These are phyloP conservation scores for Lepilemur ruficaudatus DNA, from an alignment of 2,797 vertebrate genomes.

Conservation along the genomic window DNA sequence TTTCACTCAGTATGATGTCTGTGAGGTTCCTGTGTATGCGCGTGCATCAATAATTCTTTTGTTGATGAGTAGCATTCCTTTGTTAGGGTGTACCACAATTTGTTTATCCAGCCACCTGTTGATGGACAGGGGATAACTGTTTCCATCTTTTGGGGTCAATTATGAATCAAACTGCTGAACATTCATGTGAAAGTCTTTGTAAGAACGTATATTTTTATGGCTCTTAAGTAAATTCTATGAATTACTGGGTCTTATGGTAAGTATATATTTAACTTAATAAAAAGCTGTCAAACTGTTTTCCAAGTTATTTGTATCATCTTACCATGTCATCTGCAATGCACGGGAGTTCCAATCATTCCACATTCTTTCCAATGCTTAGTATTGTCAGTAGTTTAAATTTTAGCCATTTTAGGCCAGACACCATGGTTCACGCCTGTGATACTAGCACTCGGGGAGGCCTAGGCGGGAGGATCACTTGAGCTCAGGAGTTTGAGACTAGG, in stretches of 20 bases:
- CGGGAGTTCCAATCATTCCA: neutral
- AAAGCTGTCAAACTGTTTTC: neutral
- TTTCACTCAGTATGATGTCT: neutral
- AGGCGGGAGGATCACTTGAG: too few relatives aligned
- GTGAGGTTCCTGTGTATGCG: neutral
- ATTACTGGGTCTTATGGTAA: neutral
- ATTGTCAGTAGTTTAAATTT: neutral
- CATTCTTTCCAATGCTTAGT: neutral
- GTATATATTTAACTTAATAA: neutral
- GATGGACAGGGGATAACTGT: neutral
- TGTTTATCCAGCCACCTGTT: neutral
- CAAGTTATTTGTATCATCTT: neutral
- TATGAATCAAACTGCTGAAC: neutral
- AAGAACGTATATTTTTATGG: slow-evolving; percentile 18
- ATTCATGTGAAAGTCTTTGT: neutral
- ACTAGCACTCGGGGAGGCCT: too few relatives aligned
- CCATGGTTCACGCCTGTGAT: too few relatives aligned
- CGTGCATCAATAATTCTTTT: neutral
- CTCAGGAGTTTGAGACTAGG: too few relatives aligned
- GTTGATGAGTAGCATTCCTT: neutral
- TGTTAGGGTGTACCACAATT: neutral
- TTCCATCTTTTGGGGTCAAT: neutral
- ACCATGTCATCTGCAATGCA: neutral
- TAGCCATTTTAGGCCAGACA: neutral
- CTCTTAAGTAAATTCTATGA: neutral